Conservation (phyloP, 2,888 invertebrate species). For the Drosophila bunnanda region DNA sequence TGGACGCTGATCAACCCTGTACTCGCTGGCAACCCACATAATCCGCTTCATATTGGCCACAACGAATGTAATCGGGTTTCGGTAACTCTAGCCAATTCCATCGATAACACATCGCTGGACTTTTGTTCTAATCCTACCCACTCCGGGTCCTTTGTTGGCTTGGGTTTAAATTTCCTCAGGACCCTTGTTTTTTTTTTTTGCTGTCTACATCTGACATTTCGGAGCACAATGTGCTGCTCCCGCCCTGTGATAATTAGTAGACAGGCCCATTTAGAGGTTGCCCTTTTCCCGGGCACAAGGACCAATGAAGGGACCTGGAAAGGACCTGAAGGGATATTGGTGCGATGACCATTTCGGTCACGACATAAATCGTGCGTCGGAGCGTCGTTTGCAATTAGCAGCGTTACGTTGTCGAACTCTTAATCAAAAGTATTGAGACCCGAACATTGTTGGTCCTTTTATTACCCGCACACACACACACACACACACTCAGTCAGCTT, state of each 20-base stretch:
- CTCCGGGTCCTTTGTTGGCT: background rate
- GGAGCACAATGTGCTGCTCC: slow-evolving; percentile 46
- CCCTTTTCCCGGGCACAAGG: slow-evolving; percentile 36
- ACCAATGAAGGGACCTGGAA: slow-evolving; percentile 20
- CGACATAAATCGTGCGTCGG: slow-evolving; percentile 68
- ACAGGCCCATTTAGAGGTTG: slow-evolving; percentile 65
- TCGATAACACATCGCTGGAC: slow-evolving; percentile 43
- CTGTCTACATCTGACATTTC: slow-evolving; percentile 39
- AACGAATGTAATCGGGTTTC: slow-evolving; percentile 45
- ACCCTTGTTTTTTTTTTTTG: slow-evolving; percentile 45
- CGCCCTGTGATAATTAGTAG: slow-evolving; percentile 72
- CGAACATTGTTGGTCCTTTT: slow-evolving; percentile 64
- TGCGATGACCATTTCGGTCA: slow-evolving; percentile 56
- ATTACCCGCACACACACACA: slow-evolving; percentile 55
- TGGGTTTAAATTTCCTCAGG: slow-evolving; percentile 45
- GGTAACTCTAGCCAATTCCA: slow-evolving; percentile 45
- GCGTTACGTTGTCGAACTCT: slow-evolving; percentile 74
- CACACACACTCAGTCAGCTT: slow-evolving; percentile 30
- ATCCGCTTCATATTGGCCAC: slow-evolving; percentile 40
- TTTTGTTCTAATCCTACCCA: slow-evolving; percentile 24
- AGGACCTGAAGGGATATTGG: slow-evolving; percentile 22
- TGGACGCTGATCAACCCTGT: slow-evolving; percentile 17
- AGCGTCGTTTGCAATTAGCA: slow-evolving; percentile 78
- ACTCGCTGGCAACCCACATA: slow-evolving; percentile 26
- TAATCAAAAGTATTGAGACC: slow-evolving; percentile 77